These are phyloP conservation scores for Agriotes lineatus DNA, from an alignment of 2,888 invertebrate genomes.

Conservation along the genomic window DNA sequence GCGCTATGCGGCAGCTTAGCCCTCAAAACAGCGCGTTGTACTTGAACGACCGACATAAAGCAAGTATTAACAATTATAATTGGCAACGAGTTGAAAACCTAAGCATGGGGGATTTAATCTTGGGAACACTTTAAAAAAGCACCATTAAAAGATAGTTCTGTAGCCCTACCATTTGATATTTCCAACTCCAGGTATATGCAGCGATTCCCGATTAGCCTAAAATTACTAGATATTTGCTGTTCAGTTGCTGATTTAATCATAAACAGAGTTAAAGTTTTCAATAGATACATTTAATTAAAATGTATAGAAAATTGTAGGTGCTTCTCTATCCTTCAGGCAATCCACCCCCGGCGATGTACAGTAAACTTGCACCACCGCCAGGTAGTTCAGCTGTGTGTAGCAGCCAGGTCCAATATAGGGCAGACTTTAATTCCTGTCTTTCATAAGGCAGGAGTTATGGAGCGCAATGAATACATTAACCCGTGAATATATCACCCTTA, in stretches of 20 bases:
- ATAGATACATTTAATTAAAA: no score
- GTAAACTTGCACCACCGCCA: neutral
- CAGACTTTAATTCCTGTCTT: constrained; percentile 45
- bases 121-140: neutral
- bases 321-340: constrained; percentile 2
- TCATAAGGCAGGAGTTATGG: constrained; percentile 45
- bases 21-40: constrained; percentile 17
- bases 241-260: no score
- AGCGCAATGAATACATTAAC: constrained; percentile 52
- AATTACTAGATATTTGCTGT: no score
- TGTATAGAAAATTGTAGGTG: no score
- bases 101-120: no score
- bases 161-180: neutral
- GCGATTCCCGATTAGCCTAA: no score
- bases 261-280: no score
- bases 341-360: neutral
- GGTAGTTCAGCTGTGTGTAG: constrained; percentile 2
- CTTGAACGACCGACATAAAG: neutral
- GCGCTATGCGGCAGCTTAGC: constrained; percentile 16
- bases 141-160: neutral
- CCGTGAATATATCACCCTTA: constrained; percentile 50
- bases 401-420: constrained; percentile 35
- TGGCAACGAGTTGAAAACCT: neutral
- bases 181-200: neutral
- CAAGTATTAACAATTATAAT: constrained; percentile 10